phyloP scores from a whole-genome alignment of 1,140 invertebrate species.

The Penaeus japonicus region DNA sequence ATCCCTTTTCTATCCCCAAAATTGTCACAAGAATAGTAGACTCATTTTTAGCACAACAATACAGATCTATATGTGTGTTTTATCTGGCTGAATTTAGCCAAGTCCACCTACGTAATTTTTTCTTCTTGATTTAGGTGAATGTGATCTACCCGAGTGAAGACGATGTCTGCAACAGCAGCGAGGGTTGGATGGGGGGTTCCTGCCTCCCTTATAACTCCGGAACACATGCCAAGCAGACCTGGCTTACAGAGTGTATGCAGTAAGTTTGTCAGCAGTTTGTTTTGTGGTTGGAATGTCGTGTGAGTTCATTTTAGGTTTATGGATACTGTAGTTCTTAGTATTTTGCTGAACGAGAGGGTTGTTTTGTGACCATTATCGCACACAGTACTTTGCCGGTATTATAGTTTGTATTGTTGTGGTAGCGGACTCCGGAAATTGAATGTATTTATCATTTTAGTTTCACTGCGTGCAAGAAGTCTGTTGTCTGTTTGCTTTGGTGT shows the following conservation, averaged over 20 bases:
- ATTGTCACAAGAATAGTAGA: too few relatives aligned
- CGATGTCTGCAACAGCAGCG: conserved; percentile 84
- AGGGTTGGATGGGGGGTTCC: conserved; percentile 82
- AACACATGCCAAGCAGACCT: conserved; percentile 84
- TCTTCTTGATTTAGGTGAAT: conserved; percentile 26
- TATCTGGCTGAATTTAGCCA: too few relatives aligned
- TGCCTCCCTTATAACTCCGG: conserved; percentile 87
- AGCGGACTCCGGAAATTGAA: background rate
- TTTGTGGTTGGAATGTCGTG: background rate
- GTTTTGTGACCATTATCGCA: background rate
- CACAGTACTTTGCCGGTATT: background rate
- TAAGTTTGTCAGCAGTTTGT: conserved; percentile 66
- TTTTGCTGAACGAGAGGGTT: background rate
- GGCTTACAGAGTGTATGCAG: conserved; percentile 81
- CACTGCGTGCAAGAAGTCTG: too few relatives aligned
- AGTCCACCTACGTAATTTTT: background rate
- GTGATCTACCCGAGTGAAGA: conserved; percentile 76
- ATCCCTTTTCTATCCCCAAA: too few relatives aligned
- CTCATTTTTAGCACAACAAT: too few relatives aligned
- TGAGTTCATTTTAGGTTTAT: background rate
- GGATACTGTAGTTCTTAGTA: background rate
- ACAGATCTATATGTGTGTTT: too few relatives aligned
- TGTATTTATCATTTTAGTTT: too few relatives aligned
- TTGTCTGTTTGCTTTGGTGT: too few relatives aligned
- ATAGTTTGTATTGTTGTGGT: too few relatives aligned